These are phyloP conservation scores for Scaptomyza montana DNA, from an alignment of 1,140 invertebrate genomes.

Conservation along the genomic window DNA sequence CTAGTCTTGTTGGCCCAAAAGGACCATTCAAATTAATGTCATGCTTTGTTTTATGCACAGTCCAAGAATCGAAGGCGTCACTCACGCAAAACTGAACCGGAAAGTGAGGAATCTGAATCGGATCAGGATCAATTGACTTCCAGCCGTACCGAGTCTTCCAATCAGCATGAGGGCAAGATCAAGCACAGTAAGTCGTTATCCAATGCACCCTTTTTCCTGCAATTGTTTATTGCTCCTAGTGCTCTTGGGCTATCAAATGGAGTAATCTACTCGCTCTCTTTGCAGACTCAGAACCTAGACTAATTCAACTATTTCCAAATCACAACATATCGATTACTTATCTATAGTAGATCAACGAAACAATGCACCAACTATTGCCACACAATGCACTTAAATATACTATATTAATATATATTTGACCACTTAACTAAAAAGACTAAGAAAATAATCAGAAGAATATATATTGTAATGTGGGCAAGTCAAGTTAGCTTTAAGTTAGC, in stretches of 20 bases:
- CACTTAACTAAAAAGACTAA: conserved; percentile 46
- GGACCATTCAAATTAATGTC: conserved; percentile 64
- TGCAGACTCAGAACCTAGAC: conserved; percentile 83
- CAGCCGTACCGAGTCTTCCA: conserved; percentile 90
- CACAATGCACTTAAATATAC: conserved; percentile 35
- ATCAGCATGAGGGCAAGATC: conserved; percentile 89
- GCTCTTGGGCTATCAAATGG: conserved; percentile 36
- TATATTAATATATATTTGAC: conserved; percentile 22
- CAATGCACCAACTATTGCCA: conserved; percentile 27
- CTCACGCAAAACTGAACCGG: conserved; percentile 87
- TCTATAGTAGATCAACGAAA: conserved; percentile 70
- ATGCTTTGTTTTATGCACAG: conserved; percentile 61
- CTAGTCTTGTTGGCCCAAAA: not conserved
- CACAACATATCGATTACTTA: conserved; percentile 83
- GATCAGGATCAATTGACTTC: conserved; percentile 90
- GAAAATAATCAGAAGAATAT: conserved; percentile 26
- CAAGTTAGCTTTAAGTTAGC: conserved; percentile 51
- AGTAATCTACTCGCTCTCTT: conserved; percentile 62
- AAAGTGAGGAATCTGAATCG: conserved; percentile 90
- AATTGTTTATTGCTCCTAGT: conserved; percentile 24
- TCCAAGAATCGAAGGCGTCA: conserved; percentile 85
- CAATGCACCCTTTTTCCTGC: conserved; percentile 1
- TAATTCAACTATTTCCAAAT: conserved; percentile 83
- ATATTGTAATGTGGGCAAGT: conserved; percentile 27
- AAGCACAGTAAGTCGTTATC: conserved; percentile 87